These are phyloP conservation scores for Tautogolabrus adspersus DNA, from an alignment of 2,113 vertebrate genomes.

Conservation along the genomic window DNA sequence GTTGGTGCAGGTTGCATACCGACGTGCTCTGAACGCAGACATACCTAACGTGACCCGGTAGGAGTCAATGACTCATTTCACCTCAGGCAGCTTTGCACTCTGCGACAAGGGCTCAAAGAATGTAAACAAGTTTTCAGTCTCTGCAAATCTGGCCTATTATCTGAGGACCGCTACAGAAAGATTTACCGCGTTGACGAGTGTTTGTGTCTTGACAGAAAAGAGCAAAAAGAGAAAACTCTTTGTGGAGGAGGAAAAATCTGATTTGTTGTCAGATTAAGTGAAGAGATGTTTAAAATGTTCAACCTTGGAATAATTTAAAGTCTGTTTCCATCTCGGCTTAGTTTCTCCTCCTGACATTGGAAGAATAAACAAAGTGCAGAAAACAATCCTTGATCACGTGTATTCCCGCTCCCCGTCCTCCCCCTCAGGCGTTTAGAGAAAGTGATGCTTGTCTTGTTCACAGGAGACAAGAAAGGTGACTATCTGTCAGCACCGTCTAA, in stretches of 20 bases:
- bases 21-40: conserved; percentile 34
- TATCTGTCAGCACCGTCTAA: conserved; percentile 66
- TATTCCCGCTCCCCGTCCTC: conserved; percentile 14
- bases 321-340: conserved; percentile 15
- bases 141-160: conserved; percentile 73
- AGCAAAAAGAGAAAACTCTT: conserved; percentile 33
- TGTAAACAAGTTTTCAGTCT: conserved; percentile 76
- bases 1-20: conserved; percentile 72
- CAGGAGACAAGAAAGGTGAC: conserved; percentile 66
- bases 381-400: conserved; percentile 31
- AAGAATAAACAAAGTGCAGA: conserved; percentile 47
- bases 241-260: conserved; percentile 43
- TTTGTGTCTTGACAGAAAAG: conserved; percentile 63
- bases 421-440: conserved; percentile 48
- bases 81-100: conserved; percentile 70
- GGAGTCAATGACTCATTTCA: conserved; percentile 70
- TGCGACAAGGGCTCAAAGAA: conserved; percentile 74
- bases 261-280: conserved; percentile 57
- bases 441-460: conserved; percentile 52
- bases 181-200: conserved; percentile 56
- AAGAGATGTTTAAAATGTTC: conserved; percentile 28
- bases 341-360: conserved; percentile 39
- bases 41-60: conserved; percentile 62
- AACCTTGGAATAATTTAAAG: conserved; percentile 46
- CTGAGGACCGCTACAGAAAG: conserved; percentile 55